Evolutionary conservation across 30 jellyfish, hydroid and myxozoan genomes (phyloP).

Genomic region (Turritopsis rubra): DNA sequence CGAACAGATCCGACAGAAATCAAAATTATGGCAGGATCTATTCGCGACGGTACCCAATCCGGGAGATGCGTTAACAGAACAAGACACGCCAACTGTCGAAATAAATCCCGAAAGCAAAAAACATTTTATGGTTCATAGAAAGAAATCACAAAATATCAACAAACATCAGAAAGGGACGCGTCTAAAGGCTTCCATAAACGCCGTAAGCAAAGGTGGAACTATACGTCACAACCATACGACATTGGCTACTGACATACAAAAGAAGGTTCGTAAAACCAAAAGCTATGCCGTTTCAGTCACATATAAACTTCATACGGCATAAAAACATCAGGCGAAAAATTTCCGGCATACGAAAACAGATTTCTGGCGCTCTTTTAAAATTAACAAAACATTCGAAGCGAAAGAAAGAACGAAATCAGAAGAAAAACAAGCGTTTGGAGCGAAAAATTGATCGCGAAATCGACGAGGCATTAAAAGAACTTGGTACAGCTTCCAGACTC

Average conservation of each 20-base stretch:
- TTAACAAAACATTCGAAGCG: not conserved
- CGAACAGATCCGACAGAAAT: not conserved
- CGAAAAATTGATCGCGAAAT: not conserved
- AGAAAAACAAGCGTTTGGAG: not conserved
- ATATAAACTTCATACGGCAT: not conserved
- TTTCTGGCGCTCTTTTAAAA: not conserved
- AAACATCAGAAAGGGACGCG: not conserved
- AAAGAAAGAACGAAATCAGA: not conserved
- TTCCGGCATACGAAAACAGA: not conserved
- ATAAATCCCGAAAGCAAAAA: not conserved
- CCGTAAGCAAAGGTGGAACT: not conserved
- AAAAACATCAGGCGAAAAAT: conserved; percentile 1
- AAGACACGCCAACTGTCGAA: not conserved
- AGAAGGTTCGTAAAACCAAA: not conserved
- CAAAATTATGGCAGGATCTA: not conserved
- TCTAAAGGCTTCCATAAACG: not conserved
- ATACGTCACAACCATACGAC: not conserved
- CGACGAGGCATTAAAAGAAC: not conserved
- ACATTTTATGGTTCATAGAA: not conserved
- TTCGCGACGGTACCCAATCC: not conserved
- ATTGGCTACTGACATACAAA: too few species aligned
- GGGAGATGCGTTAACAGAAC: conserved; percentile 4
- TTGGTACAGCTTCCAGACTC: not conserved
- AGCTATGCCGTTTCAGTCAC: not conserved
- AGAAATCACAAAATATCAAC: not conserved